Evolutionary conservation across 1,140 invertebrate species (phyloP).

Genomic region (Pseudomyrmex flavicornis): DNA sequence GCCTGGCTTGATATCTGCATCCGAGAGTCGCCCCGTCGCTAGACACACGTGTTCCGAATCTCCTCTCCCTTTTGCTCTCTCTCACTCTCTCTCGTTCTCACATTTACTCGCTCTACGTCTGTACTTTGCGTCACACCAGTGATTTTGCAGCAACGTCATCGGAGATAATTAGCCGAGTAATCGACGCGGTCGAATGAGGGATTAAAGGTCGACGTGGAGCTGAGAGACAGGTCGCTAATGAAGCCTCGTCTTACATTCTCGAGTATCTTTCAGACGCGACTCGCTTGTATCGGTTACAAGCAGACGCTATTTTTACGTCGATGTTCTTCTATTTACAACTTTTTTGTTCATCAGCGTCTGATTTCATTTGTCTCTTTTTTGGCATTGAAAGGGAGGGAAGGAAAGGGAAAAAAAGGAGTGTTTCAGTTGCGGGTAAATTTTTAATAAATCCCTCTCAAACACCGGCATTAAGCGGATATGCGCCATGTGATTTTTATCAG

Average conservation of each 20-base stretch:
- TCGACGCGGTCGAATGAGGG: conserved; percentile 41
- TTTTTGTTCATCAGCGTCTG: not conserved
- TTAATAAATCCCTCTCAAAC: not conserved
- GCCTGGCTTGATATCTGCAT: conserved; percentile 68
- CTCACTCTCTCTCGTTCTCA: conserved; percentile 15
- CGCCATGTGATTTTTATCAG: conserved; percentile 13
- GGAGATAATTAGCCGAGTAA: conserved; percentile 54
- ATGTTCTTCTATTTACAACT: not conserved
- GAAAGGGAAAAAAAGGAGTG: too few relatives aligned
- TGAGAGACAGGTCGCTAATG: conserved; percentile 38
- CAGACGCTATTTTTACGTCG: not conserved
- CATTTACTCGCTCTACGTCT: not conserved
- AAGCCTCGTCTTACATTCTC: conserved; percentile 19
- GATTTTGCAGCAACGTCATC: conserved; percentile 50
- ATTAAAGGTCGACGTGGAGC: conserved; percentile 38
- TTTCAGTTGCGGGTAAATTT: conserved; percentile 7
- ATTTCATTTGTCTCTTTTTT: not conserved
- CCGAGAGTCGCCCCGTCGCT: conserved; percentile 59
- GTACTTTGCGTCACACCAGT: conserved; percentile 39
- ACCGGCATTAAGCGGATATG: conserved; percentile 4
- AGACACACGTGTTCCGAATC: conserved; percentile 68
- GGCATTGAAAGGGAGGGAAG: too few relatives aligned
- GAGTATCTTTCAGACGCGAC: conserved; percentile 13
- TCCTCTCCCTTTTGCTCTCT: conserved; percentile 39
- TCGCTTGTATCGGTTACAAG: not conserved